Conservation (phyloP, 2,888 invertebrate genomes). For the Aphrophora alni region DNA sequence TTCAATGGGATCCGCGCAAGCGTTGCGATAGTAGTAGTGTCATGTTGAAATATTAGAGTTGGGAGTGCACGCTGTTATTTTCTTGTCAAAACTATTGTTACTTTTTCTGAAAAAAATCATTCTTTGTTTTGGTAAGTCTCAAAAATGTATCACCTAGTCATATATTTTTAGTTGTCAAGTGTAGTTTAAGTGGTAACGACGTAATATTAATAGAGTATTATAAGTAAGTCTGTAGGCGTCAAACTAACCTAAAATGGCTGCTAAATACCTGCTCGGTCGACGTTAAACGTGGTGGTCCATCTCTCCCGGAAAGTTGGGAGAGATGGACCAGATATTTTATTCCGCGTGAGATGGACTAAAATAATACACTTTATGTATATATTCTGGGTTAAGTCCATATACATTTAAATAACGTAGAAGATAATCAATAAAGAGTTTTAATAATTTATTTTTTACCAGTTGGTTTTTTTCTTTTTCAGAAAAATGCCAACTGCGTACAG, state of each 20-base stretch:
- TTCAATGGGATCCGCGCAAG: neutral
- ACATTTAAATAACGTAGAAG: neutral
- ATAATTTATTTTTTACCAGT: neutral
- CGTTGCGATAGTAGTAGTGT: neutral
- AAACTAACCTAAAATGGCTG: neutral
- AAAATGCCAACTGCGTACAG: slow-evolving; percentile 15
- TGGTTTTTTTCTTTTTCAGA: neutral
- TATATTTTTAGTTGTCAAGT: neutral
- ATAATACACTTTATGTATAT: neutral
- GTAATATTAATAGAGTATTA: neutral
- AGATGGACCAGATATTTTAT: neutral
- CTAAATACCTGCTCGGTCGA: neutral
- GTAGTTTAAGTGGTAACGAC: neutral
- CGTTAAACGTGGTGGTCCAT: neutral
- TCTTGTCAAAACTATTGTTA: neutral
- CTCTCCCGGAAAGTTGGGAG: slow-evolving; percentile 1
- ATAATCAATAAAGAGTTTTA: neutral
- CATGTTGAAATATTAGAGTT: neutral
- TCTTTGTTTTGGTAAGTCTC: neutral
- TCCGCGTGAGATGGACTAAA: neutral
- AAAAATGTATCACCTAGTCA: neutral
- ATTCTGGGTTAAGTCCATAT: no score
- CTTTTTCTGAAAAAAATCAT: neutral
- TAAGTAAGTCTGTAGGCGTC: no score
- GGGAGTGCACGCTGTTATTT: neutral